Conservation (phyloP, 2,797 vertebrate species). For the Microctenopoma steveboyesi region DNA sequence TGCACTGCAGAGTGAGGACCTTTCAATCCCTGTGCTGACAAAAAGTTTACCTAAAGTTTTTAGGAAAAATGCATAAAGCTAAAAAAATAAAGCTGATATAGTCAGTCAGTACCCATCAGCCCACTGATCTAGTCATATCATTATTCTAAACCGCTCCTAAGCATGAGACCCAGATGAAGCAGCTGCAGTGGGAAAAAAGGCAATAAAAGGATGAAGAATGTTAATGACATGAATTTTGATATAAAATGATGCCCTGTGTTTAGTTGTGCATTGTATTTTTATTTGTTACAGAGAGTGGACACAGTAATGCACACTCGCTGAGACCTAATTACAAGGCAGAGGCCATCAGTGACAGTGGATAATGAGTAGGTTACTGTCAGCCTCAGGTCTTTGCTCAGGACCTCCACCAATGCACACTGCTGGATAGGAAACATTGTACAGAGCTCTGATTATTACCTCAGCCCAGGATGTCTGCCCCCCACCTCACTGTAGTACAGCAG, state of each 20-base stretch:
- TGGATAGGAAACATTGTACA: conserved; percentile 52
- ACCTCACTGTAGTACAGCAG: conserved; percentile 48
- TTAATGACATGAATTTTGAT: conserved; percentile 53
- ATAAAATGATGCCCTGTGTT: conserved; percentile 28
- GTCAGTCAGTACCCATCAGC: not conserved
- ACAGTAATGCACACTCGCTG: conserved; percentile 39
- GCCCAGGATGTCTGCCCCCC: conserved; percentile 59
- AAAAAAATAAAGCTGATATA: not conserved
- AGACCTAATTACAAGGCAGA: conserved; percentile 69
- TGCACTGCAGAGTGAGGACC: conserved; percentile 7
- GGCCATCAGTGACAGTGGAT: conserved; percentile 60
- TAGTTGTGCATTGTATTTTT: conserved; percentile 35
- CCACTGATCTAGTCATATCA: conserved; percentile 10
- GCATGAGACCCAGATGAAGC: conserved; percentile 6
- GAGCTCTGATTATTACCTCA: conserved; percentile 57
- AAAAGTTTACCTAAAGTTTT: conserved; percentile 5
- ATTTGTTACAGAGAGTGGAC: conserved; percentile 50
- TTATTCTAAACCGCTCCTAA: conserved; percentile 18
- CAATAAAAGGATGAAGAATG: conserved; percentile 50
- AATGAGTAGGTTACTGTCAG: conserved; percentile 57
- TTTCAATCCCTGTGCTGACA: conserved; percentile 19
- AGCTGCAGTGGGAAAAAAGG: conserved; percentile 25
- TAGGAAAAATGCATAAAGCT: not conserved
- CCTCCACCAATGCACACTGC: conserved; percentile 58
- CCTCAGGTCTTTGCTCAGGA: conserved; percentile 53